A percentile compares a stretch with the other conserved stretches of the same genome.
These are phyloP conservation scores for Rhinatrema bivittatum DNA, from an alignment of 2,797 vertebrate genomes.

Conservation along the genomic window DNA sequence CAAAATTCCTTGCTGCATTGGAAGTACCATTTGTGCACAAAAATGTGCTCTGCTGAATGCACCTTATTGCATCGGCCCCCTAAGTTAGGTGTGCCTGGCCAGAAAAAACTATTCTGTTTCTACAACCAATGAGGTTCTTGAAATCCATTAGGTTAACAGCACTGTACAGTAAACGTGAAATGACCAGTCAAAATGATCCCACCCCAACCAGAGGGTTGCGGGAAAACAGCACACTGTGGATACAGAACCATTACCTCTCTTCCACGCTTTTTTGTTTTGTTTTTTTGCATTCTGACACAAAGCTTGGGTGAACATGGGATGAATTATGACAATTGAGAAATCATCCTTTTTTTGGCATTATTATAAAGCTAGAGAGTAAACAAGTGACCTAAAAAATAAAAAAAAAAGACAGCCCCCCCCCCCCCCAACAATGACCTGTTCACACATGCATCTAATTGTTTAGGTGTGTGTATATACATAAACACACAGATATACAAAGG, in stretches of 20 bases:
- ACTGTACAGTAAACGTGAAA: constrained; percentile 67
- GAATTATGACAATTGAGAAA: constrained; percentile 13
- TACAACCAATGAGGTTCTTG: constrained; percentile 46
- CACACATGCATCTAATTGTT: too few species aligned
- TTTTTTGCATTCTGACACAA: constrained; percentile 35
- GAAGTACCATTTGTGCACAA: too few species aligned
- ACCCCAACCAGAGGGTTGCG: constrained; percentile 70
- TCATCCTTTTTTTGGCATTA: constrained; percentile 57
- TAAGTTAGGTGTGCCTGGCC: constrained; percentile 11
- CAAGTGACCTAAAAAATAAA: constrained; percentile 38
- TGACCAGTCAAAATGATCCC: constrained; percentile 66
- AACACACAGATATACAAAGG: too few species aligned
- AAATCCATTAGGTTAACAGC: constrained; percentile 23
- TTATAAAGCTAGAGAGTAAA: constrained; percentile 59
- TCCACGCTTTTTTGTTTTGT: constrained; percentile 22
- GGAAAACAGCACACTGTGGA: constrained; percentile 76
- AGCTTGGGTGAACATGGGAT: constrained; percentile 26
- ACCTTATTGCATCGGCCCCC: too few species aligned
- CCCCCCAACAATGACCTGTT: constrained; percentile 33
- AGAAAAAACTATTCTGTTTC: constrained; percentile 29
- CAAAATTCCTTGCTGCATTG: too few species aligned
- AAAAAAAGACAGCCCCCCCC: constrained; percentile 41
- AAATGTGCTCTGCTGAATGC: too few species aligned
- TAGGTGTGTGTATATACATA: too few species aligned
- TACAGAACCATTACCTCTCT: constrained; percentile 60